phyloP scores from a whole-genome alignment of 2,113 vertebrate species.

The Xenus cinereus region DNA sequence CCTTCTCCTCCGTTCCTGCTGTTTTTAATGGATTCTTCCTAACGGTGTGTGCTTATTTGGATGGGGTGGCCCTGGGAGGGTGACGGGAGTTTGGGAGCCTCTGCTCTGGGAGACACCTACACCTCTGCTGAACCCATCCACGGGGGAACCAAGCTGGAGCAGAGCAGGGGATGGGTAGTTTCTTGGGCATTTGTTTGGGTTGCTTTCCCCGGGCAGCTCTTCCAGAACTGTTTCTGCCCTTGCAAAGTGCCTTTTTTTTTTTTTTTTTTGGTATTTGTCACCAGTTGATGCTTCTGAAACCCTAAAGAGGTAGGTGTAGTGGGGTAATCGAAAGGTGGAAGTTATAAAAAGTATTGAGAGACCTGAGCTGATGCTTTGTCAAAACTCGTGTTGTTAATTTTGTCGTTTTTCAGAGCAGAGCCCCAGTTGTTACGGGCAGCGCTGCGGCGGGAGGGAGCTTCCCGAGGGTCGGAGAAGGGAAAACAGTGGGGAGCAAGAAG shows the following conservation, averaged over 20 bases:
- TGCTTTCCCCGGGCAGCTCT: neutral
- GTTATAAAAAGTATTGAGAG: neutral
- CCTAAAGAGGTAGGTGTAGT: no score
- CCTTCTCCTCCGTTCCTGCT: neutral
- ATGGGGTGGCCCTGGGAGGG: neutral
- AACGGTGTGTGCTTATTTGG: neutral
- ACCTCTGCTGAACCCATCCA: neutral
- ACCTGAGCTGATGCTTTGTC: neutral
- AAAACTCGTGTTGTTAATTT: rapidly evolving
- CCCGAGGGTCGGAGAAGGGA: rapidly evolving
- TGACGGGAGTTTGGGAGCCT: neutral
- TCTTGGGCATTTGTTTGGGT: neutral
- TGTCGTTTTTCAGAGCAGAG: neutral
- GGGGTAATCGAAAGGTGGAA: neutral
- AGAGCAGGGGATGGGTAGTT: neutral
- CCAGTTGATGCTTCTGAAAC: neutral
- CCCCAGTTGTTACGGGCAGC: rapidly evolving
- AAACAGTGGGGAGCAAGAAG: neutral
- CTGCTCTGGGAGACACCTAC: neutral
- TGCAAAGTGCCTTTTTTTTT: neutral
- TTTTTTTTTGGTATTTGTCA: neutral
- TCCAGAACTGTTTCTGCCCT: neutral
- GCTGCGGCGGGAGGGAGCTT: neutral
- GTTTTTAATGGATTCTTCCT: neutral
- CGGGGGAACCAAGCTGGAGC: neutral